Percentiles rank a stretch among this genome's conserved stretches.
phyloP scores from a whole-genome alignment of 64 coral and sea anemone genomes.

The Stichodactyla helianthus region DNA sequence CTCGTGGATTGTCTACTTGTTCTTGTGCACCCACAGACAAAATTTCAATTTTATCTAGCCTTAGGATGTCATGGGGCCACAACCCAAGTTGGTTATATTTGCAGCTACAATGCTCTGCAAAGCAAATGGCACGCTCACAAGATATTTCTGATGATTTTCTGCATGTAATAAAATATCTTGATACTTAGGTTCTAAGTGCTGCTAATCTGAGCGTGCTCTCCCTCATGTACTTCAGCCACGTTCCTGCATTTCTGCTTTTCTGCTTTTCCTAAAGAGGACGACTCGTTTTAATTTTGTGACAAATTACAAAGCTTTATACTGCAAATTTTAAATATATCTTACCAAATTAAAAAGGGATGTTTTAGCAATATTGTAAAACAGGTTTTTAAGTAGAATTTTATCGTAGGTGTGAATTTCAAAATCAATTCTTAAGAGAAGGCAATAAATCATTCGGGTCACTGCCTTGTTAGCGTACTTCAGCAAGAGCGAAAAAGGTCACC shows the following conservation, averaged over 20 bases:
- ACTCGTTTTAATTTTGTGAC: no score
- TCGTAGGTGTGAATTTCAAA: neutral
- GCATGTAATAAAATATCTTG: neutral
- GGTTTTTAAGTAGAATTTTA: neutral
- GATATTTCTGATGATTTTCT: neutral
- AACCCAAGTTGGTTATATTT: neutral
- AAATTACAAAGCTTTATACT: neutral
- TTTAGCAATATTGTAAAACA: neutral
- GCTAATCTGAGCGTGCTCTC: neutral
- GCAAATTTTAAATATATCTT: neutral
- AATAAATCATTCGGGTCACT: constrained; percentile 6
- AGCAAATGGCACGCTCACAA: neutral
- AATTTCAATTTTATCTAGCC: neutral
- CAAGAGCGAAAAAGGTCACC: neutral
- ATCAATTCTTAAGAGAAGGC: neutral
- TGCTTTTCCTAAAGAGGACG: neutral
- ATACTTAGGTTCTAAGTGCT: neutral
- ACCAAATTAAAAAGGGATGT: neutral
- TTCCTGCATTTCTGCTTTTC: neutral
- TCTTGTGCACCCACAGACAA: neutral
- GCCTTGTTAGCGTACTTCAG: constrained; percentile 16
- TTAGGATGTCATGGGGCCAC: neutral
- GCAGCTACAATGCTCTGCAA: neutral
- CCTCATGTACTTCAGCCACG: neutral
- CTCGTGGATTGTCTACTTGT: neutral